Base-by-base conservation (phyloP, 1,140 invertebrate genomes). In the Sycobia sp. region DNA sequence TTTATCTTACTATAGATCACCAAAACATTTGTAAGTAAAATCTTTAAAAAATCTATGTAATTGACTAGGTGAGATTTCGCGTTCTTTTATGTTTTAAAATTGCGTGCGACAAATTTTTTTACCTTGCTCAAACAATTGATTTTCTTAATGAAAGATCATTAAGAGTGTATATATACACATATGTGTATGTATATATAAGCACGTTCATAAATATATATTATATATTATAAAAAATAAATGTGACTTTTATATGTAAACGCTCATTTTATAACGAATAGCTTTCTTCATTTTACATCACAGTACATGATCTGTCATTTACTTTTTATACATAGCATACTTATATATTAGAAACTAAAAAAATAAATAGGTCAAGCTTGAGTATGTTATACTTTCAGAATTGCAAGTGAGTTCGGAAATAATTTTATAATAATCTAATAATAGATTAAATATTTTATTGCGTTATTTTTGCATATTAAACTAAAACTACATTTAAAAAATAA, bases 221-320 rank as follows among this genome's bases (percentile, higher is more conserved):
- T 47, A 53, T 7, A 47, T 55, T 27, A 47, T 56, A 56, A 58
- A 50, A 54, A 62, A 46, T 38, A 58, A 58, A 47, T 58, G 56
- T 36, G 27, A 62, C 13, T 55, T 47, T 58, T 54, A n/a, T 61
- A 44, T 62, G 51, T 62, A 55, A 61, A 54, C 39, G 60, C 60
- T 61, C 54, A 54, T 27, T 55, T 55, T 54, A 55, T 55, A 47
- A 54, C 4, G 3, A 39, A 38, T 46, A 62, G 49, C 47, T 22
- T 51, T 32, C 51, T 41, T 60, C n/a, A 41, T 49, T 47, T 56
- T 49, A 49, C 47, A 25, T 29, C 0, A 39, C 23, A 60, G 50
- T 41, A 38, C 38, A 60, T 49, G 39, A 27, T 23, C 47, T 57
- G 47, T 49, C 29, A 27, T 49, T 18, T 11, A 56, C n/a, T 34